phyloP scores from a whole-genome alignment of 2,888 invertebrate species.

The Azorinus chamasolen region DNA sequence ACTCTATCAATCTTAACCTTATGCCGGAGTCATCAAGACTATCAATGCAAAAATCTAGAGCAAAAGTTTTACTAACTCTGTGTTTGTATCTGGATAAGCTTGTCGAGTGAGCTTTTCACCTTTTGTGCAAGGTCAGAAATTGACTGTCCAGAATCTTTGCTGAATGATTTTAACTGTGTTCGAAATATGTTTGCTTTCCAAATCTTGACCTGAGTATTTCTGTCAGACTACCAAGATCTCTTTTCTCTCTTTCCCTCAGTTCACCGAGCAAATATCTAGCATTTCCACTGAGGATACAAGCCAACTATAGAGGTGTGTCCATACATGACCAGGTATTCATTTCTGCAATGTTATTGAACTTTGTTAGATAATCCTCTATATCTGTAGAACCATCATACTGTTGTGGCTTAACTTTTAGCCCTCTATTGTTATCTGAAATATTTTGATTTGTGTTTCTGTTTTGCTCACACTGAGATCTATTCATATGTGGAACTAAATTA shows the following conservation, averaged over 20 bases:
- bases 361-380: conserved; percentile 55
- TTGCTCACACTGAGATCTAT: too few species aligned
- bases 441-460: too few species aligned
- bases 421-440: too few species aligned
- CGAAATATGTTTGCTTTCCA: conserved; percentile 59
- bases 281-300: conserved; percentile 46
- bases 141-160: conserved; percentile 52
- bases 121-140: too few species aligned
- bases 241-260: conserved; percentile 40
- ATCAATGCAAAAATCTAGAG: conserved; percentile 44
- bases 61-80: conserved; percentile 33
- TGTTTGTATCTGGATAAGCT: conserved; percentile 38
- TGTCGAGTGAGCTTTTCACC: conserved; percentile 45
- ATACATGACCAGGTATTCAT: conserved; percentile 86
- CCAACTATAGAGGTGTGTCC: conserved; percentile 46
- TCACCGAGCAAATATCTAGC: too few species aligned
- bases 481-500: too few species aligned
- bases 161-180: conserved; percentile 46
- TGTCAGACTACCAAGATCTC: conserved; percentile 20
- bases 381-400: too few species aligned
- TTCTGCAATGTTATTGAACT: conserved; percentile 53
- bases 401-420: too few species aligned
- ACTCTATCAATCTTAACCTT: conserved; percentile 36
- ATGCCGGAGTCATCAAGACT: too few species aligned
- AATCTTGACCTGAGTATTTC: conserved; percentile 40